Evolutionary conservation across 2,888 invertebrate genomes (phyloP).

Genomic region (Tetragonula carbonaria): DNA sequence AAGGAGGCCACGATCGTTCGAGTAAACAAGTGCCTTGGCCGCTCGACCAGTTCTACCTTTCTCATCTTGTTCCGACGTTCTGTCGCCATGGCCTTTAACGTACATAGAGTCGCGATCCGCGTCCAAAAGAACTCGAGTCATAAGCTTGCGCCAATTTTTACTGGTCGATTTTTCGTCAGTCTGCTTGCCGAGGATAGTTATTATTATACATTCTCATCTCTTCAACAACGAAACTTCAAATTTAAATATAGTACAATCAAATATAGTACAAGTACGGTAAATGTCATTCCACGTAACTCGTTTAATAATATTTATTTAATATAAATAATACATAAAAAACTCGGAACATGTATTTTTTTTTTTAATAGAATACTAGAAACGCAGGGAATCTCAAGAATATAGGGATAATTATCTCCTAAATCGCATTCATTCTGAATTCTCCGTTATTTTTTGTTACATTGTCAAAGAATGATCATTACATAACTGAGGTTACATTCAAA

Average conservation of each 20-base stretch:
- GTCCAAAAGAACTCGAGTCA: constrained; percentile 31
- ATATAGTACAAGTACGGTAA: neutral
- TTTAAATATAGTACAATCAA: neutral
- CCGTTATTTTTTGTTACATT: no score
- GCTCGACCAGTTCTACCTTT: constrained; percentile 71
- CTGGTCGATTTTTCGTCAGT: neutral
- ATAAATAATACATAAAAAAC: neutral
- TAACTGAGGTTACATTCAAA: neutral
- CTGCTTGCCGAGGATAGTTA: neutral
- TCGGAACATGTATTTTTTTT: neutral
- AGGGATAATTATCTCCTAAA: neutral
- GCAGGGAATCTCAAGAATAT: neutral
- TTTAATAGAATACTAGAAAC: neutral
- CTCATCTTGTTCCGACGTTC: constrained; percentile 61
- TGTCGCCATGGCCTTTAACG: constrained; percentile 65
- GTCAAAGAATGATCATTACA: neutral
- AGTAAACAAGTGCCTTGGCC: constrained; percentile 80
- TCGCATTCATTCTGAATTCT: neutral
- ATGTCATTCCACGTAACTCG: neutral
- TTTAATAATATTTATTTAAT: neutral
- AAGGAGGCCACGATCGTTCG: constrained; percentile 81
- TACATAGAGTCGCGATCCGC: constrained; percentile 24
- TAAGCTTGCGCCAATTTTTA: neutral
- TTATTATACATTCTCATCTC: neutral
- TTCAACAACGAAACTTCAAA: neutral